These are phyloP conservation scores for Lagorchestes hirsutus DNA, from an alignment of 2,797 vertebrate genomes.

Conservation along the genomic window DNA sequence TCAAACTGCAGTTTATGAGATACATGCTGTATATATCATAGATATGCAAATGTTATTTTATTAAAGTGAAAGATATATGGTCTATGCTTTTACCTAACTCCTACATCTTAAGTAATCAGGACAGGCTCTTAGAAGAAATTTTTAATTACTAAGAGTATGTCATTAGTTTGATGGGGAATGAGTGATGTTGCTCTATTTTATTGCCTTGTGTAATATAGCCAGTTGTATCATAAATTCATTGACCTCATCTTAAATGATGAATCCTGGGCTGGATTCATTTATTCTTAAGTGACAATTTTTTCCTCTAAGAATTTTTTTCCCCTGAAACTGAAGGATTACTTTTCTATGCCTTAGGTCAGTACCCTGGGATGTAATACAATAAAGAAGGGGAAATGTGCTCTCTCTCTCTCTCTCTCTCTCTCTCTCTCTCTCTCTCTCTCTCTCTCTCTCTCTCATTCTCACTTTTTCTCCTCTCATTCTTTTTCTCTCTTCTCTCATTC, in stretches of 20 bases:
- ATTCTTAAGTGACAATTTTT: slow-evolving; percentile 85
- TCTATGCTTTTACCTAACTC: slow-evolving; percentile 76
- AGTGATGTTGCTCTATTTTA: slow-evolving; percentile 84
- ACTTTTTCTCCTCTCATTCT: neutral
- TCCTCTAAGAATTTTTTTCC: slow-evolving; percentile 80
- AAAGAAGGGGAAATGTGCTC: neutral
- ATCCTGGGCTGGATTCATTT: slow-evolving; percentile 86
- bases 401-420: neutral
- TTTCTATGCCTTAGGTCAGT: slow-evolving; percentile 74
- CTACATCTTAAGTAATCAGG: slow-evolving; percentile 84
- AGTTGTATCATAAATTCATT: slow-evolving; percentile 88
- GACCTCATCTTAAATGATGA: slow-evolving; percentile 86
- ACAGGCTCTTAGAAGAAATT: slow-evolving; percentile 82
- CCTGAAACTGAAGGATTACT: slow-evolving; percentile 68
- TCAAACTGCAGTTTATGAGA: slow-evolving; percentile 68
- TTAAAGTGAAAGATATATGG: slow-evolving; percentile 77
- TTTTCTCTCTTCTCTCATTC: neutral
- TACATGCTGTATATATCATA: slow-evolving; percentile 67
- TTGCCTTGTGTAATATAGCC: slow-evolving; percentile 83
- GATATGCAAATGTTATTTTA: slow-evolving; percentile 84
- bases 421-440: too few species aligned
- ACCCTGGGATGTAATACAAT: slow-evolving; percentile 51
- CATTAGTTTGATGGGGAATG: slow-evolving; percentile 83
- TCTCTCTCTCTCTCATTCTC: too few species aligned
- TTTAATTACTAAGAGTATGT: slow-evolving; percentile 85